Base-by-base conservation (phyloP, 2,888 invertebrate species). In the Hypena proboscidalis region DNA sequence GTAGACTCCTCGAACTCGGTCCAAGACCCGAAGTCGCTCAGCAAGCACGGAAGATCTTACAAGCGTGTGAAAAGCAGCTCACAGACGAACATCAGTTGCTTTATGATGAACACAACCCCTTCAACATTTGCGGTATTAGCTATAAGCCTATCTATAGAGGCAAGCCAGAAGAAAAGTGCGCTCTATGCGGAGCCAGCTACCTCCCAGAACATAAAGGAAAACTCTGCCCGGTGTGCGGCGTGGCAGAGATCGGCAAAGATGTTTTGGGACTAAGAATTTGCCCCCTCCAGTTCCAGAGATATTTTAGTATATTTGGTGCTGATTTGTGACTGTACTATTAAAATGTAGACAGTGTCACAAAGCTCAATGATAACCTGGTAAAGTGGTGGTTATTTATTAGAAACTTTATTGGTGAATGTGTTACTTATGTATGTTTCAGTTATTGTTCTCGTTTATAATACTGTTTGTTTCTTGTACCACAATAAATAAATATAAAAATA, bases 71-170 rank as follows among this genome's bases (percentile, higher is more conserved):
- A 73, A 96, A 97, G 54, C 98, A 95, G 61, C 95, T 95, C 0
- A 93, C 94, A 0, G 98, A 99, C 76, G 97, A 97, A 74, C 95
- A 98, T 59, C 94, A 96, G 65, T 79, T 99, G 37, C 90, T 94
- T 0, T 99, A 99, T 74, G 99, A 99, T 69, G 98, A 99, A 76
- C 98, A 98, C 78, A 99, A 99, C 89, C 99, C 99, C 0, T 99
- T 99, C 83, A 95, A 94, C 42, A 92, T 99, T 25, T 99, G 99
- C 80, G 98, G 97, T 0, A 94, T 95, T 19, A 95, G 96, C 13
- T 99, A 96, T 85, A 95, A 94, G 30, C 99, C 99, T 0, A 97
- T 99, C 44, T 99, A 99, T 76, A 94, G 97, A 70, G 99, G 99
- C 13, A 98, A 98, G 71, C 95, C 97, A 0, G 97, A 98, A 75